These are phyloP conservation scores for Hydrochoerus hydrochaeris DNA, from an alignment of 2,113 vertebrate species.

Conservation along the genomic window DNA sequence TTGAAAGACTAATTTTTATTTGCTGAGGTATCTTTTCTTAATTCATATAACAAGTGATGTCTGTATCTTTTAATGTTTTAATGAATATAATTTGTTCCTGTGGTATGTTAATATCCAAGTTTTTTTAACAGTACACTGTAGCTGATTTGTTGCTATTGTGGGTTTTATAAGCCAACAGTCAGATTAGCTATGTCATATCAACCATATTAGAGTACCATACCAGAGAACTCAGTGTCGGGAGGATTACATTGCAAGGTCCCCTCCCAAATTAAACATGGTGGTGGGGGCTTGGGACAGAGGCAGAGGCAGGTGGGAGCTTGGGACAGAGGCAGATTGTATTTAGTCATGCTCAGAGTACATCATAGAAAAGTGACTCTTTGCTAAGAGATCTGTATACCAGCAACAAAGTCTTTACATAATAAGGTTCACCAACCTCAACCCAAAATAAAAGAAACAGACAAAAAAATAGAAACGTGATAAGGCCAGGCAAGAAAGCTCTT, in stretches of 20 bases:
- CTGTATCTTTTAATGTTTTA: background rate
- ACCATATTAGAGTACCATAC: background rate
- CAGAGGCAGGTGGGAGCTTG: too few species aligned
- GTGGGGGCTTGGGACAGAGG: background rate
- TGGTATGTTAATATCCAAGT: background rate
- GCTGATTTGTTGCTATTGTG: background rate
- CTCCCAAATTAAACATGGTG: background rate
- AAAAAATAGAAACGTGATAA: too few species aligned
- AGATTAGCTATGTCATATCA: background rate
- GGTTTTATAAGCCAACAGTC: background rate
- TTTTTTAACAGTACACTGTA: background rate
- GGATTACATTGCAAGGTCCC: background rate
- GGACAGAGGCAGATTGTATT: background rate
- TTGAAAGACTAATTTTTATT: background rate
- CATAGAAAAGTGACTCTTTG: background rate
- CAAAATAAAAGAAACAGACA: too few species aligned
- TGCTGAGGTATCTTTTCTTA: background rate
- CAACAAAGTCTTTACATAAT: background rate
- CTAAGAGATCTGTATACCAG: background rate
- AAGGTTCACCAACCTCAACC: background rate
- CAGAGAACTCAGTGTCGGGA: background rate
- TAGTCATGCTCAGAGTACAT: background rate
- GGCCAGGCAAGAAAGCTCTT: too few species aligned
- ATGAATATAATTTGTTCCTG: background rate
- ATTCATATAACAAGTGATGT: slow-evolving; percentile 17